Percentiles rank a stretch among this genome's conserved stretches.
These are phyloP conservation scores for Iguana delicatissima DNA, from an alignment of 2,797 vertebrate genomes.

Conservation along the genomic window DNA sequence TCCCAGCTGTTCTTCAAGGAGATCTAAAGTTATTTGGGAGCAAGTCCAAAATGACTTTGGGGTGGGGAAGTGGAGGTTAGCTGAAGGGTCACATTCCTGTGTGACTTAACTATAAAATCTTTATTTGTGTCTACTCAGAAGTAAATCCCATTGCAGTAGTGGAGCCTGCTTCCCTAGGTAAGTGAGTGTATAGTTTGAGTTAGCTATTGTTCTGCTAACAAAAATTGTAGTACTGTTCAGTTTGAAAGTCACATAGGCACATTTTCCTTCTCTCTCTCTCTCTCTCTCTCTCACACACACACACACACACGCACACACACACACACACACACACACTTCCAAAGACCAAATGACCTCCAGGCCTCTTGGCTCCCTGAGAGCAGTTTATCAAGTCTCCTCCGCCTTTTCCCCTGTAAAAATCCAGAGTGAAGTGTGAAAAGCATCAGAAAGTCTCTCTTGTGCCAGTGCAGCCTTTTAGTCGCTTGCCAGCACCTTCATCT, in stretches of 20 bases:
- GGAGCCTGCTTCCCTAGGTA: background rate
- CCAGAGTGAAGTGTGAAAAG: conserved; percentile 86
- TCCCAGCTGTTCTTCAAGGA: conserved; percentile 77
- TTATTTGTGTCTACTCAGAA: background rate
- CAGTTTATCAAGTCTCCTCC: conserved; percentile 81
- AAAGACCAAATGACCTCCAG: conserved; percentile 80
- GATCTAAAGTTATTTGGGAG: conserved; percentile 80
- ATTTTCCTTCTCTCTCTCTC: background rate
- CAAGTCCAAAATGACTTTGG: conserved; percentile 76
- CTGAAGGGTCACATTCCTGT: conserved; percentile 75
- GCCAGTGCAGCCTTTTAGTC: conserved; percentile 85
- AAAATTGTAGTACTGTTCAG: conserved; percentile 69
- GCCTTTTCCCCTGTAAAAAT: conserved; percentile 80
- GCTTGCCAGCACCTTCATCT: conserved; percentile 86
- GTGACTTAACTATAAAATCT: conserved; percentile 58
- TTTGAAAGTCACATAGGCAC: conserved; percentile 70
- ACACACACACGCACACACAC: conserved; percentile 28
- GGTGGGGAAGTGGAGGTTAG: conserved; percentile 47
- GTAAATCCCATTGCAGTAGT: background rate
- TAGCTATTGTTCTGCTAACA: conserved; percentile 76
- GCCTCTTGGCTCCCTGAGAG: conserved; percentile 76
- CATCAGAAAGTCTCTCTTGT: conserved; percentile 85
- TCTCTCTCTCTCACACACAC: conserved; percentile 19
- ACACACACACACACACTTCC: conserved; percentile 62
- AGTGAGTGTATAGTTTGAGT: conserved; percentile 38